Evolutionary conservation across 2,113 vertebrate genomes (phyloP).

Genomic region (Microtus oregoni): DNA sequence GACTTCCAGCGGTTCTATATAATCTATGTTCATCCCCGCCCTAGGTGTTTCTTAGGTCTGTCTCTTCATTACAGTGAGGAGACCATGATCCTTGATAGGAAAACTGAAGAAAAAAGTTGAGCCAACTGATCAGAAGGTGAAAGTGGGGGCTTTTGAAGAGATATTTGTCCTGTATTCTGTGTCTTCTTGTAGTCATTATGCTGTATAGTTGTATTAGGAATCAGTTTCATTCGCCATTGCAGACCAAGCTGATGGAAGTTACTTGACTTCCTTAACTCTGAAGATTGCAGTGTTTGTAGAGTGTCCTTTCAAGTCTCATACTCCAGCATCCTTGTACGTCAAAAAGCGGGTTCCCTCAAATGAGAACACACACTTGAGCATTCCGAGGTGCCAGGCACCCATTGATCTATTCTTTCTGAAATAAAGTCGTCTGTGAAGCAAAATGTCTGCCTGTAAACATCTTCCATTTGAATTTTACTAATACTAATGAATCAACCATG

Average conservation of each 20-base stretch:
- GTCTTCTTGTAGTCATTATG: not conserved
- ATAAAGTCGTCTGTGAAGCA: not conserved
- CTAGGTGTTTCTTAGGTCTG: not conserved
- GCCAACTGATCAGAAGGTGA: not conserved
- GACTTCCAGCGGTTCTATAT: not conserved
- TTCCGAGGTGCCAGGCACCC: not conserved
- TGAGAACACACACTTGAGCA: not conserved
- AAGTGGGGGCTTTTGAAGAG: not conserved
- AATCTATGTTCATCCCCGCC: not conserved
- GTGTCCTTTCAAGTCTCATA: not conserved
- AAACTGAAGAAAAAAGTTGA: not conserved
- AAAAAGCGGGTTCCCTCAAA: not conserved
- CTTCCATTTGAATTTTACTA: not conserved
- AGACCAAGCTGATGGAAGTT: not conserved
- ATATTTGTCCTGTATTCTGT: not conserved
- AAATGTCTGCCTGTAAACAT: not conserved
- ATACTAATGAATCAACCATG: not conserved
- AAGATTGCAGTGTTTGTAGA: not conserved
- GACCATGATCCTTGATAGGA: not conserved
- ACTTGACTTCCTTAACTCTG: not conserved
- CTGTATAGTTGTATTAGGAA: not conserved
- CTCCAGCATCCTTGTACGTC: not conserved
- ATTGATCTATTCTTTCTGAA: not conserved
- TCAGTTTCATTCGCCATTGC: not conserved
- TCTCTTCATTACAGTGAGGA: not conserved